Conservation (phyloP, 2,113 vertebrate genomes). For the Stigmatopora argus region DNA sequence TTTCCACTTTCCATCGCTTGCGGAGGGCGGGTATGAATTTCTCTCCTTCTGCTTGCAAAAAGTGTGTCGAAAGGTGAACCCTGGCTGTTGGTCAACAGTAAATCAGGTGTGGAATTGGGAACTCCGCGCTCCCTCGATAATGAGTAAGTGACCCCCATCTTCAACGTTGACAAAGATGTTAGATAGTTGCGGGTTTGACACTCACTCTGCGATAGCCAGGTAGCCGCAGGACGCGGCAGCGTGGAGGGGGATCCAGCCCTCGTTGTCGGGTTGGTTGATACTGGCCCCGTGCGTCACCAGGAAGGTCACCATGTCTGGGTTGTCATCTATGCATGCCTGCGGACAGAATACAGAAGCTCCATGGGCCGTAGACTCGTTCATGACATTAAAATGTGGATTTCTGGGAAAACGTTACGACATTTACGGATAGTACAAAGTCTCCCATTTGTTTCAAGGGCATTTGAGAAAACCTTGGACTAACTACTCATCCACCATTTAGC, state of each 20-base stretch:
- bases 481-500: not conserved
- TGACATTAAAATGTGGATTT: too few species aligned
- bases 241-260: conserved; percentile 99
- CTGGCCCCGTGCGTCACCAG: conserved; percentile 94
- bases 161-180: not conserved
- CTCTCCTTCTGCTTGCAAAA: not conserved
- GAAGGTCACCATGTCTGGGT: conserved; percentile 99
- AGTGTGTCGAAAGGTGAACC: not conserved
- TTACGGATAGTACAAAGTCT: too few species aligned
- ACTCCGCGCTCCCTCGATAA: conserved; percentile 52
- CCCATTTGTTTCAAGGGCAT: too few species aligned
- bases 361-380: not conserved
- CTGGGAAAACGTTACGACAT: too few species aligned
- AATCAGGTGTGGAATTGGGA: conserved; percentile 63
- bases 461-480: not conserved
- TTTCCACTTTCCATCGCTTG: not conserved
- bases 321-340: conserved; percentile 98
- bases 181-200: conserved; percentile 11
- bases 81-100: conserved; percentile 36
- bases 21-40: not conserved
- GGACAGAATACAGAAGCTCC: conserved; percentile 2
- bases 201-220: conserved; percentile 98
- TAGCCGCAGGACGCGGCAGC: conserved; percentile 98
- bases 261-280: conserved; percentile 99
- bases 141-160: conserved; percentile 26